phyloP scores from a whole-genome alignment of 2,888 invertebrate genomes.

The Seira sanloemensis region DNA sequence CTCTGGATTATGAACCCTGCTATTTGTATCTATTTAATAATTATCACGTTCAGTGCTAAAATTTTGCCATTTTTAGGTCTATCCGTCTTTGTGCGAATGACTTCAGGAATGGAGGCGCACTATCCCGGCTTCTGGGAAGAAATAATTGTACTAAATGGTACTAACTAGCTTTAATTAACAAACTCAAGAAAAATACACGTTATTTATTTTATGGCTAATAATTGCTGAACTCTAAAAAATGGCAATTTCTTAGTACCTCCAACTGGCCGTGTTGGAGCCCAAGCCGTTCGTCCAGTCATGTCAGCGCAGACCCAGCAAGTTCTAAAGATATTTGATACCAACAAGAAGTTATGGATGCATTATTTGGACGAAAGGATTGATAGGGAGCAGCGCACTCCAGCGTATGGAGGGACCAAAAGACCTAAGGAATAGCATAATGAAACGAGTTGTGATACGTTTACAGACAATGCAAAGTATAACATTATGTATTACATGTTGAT shows the following conservation, averaged over 20 bases:
- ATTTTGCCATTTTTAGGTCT: slow-evolving; percentile 9
- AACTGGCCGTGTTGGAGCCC: background rate
- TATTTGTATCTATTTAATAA: background rate
- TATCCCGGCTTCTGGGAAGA: slow-evolving; percentile 42
- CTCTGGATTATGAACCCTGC: background rate
- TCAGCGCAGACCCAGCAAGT: slow-evolving; percentile 11
- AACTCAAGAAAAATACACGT: too few species aligned
- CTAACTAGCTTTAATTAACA: too few species aligned
- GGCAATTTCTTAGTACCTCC: background rate
- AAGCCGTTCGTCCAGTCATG: slow-evolving; percentile 27
- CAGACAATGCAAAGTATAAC: too few species aligned
- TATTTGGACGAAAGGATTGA: slow-evolving; percentile 33
- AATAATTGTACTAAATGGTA: slow-evolving; percentile 35
- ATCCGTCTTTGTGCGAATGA: slow-evolving; percentile 1
- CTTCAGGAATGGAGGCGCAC: slow-evolving; percentile 17
- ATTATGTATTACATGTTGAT: too few species aligned
- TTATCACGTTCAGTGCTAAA: too few species aligned
- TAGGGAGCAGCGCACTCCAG: slow-evolving; percentile 3
- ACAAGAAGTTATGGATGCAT: slow-evolving; percentile 25
- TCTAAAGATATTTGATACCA: slow-evolving; percentile 27
- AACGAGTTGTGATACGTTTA: too few species aligned
- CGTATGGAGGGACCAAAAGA: slow-evolving; percentile 25
- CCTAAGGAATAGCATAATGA: too few species aligned
- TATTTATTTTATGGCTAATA: too few species aligned
- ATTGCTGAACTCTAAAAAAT: too few species aligned